phyloP scores from a whole-genome alignment of 2,113 vertebrate genomes.

The Eira barbara region DNA sequence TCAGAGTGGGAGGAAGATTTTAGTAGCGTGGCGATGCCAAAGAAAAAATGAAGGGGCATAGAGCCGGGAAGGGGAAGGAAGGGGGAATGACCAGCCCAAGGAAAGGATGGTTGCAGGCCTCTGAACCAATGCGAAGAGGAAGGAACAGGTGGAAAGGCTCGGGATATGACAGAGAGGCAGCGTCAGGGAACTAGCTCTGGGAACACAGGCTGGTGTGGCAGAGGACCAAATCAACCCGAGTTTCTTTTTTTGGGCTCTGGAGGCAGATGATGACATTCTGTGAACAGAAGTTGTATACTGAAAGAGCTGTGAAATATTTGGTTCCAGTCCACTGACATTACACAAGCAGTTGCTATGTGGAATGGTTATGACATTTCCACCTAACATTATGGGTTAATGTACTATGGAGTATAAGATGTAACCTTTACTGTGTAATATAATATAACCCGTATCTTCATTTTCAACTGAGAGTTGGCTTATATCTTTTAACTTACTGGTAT shows the following conservation, averaged over 20 bases:
- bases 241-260: neutral
- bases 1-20: neutral
- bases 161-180: neutral
- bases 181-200: neutral
- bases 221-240: neutral
- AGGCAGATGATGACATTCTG: neutral
- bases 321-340: neutral
- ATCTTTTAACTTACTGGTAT: slow-evolving; percentile 24
- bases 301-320: neutral
- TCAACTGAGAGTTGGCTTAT: neutral
- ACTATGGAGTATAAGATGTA: neutral
- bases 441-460: neutral
- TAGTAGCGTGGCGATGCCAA: neutral
- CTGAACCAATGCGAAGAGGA: neutral
- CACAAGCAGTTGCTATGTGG: neutral
- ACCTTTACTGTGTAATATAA: neutral
- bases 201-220: neutral
- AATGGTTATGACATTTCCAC: neutral
- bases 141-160: neutral
- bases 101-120: neutral
- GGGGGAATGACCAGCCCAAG: neutral
- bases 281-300: neutral
- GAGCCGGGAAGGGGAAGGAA: neutral
- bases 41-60: neutral
- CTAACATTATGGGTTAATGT: neutral